Conservation (phyloP, 2,888 invertebrate genomes). For the Diloba caeruleocephala region DNA sequence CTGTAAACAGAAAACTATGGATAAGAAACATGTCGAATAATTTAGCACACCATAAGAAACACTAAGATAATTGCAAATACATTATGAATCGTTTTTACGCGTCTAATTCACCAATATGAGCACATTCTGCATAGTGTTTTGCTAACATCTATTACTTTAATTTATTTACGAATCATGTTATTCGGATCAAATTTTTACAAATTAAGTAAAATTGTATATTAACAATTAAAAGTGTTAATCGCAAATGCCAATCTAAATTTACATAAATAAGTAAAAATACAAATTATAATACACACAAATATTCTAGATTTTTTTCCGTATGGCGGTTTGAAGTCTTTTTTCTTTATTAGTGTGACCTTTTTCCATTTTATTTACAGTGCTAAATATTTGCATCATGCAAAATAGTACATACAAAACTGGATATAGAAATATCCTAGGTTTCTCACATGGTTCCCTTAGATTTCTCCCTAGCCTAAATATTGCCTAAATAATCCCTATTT, state of each 20-base stretch:
- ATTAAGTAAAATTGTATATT: not conserved
- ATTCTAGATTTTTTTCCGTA: slow-evolving; percentile 64
- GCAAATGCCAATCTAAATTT: slow-evolving; percentile 18
- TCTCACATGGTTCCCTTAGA: slow-evolving; percentile 93
- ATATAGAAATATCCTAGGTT: slow-evolving; percentile 85
- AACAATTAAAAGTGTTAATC: not conserved
- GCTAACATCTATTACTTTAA: too few species aligned
- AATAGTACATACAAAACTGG: slow-evolving; percentile 92
- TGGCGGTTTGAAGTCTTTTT: slow-evolving; percentile 62
- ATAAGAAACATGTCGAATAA: slow-evolving; percentile 13
- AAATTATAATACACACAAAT: slow-evolving; percentile 34
- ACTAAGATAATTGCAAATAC: not conserved
- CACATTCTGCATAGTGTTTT: not conserved
- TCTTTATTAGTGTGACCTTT: slow-evolving; percentile 26
- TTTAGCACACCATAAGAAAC: slow-evolving; percentile 11
- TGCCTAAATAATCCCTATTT: slow-evolving; percentile 28
- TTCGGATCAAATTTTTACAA: not conserved
- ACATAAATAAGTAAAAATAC: slow-evolving; percentile 7
- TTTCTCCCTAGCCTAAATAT: slow-evolving; percentile 54
- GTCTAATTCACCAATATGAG: not conserved
- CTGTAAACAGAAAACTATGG: not conserved
- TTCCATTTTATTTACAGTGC: slow-evolving; percentile 57
- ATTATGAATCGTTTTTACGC: not conserved
- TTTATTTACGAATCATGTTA: too few species aligned
- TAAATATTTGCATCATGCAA: slow-evolving; percentile 92